phyloP scores from a whole-genome alignment of 2,888 invertebrate genomes.

The Siphonodentalium dalli region DNA sequence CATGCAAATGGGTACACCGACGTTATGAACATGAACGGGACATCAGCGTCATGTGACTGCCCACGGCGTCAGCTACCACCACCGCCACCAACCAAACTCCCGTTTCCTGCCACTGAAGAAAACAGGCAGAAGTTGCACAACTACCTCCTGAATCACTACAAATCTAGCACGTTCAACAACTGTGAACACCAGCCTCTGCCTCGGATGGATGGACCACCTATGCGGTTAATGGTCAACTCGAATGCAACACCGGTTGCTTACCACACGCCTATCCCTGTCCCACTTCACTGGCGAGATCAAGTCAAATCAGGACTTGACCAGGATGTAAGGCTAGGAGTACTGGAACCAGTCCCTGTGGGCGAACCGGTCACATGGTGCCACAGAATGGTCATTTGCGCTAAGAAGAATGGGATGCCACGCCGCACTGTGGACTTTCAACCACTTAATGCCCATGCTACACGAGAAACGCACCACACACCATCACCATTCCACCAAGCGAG shows the following conservation, averaged over 20 bases:
- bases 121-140: constrained; percentile 25
- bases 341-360: constrained; percentile 35
- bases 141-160: constrained; percentile 34
- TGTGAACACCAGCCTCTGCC: constrained; percentile 41
- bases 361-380: constrained; percentile 41
- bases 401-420: too few species aligned
- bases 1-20: too few species aligned
- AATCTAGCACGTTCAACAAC: constrained; percentile 41
- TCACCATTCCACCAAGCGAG: too few species aligned
- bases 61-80: constrained; percentile 26
- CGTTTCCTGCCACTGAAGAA: constrained; percentile 30
- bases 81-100: constrained; percentile 25
- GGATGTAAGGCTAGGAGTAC: constrained; percentile 34
- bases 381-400: constrained; percentile 33
- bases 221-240: constrained; percentile 37
- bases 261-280: constrained; percentile 43
- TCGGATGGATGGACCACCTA: constrained; percentile 32
- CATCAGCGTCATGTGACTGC: constrained; percentile 12
- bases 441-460: too few species aligned
- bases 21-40: background rate
- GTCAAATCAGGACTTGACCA: constrained; percentile 40
- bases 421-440: too few species aligned
- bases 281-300: constrained; percentile 40
- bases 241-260: constrained; percentile 34
- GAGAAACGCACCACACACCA: too few species aligned